These are phyloP conservation scores for Trypoxylus dichotomus DNA, from an alignment of 1,140 invertebrate genomes.

Conservation along the genomic window DNA sequence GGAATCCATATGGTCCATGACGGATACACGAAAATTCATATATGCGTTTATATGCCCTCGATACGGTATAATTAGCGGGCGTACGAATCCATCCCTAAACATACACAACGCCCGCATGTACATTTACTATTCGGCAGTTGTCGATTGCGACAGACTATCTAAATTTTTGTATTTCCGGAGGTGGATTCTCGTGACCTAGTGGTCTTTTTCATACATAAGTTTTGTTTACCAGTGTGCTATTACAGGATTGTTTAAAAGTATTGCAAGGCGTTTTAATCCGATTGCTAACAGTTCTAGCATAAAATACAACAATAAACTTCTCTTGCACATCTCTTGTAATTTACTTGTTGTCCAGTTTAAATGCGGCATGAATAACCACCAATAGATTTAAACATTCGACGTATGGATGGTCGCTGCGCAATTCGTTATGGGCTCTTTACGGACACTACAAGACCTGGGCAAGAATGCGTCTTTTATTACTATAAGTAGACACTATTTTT, in stretches of 20 bases:
- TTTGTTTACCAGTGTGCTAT: background rate
- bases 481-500: no score
- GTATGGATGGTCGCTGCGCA: no score
- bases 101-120: background rate
- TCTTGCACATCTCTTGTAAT: no score
- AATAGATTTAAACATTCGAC: no score
- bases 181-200: constrained; percentile 5
- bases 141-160: background rate
- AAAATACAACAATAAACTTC: no score
- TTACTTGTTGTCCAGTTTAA: no score
- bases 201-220: background rate
- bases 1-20: constrained; percentile 11
- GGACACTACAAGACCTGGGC: no score
- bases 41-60: constrained; percentile 19
- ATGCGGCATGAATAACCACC: no score
- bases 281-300: no score
- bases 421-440: no score
- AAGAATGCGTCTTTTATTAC: no score
- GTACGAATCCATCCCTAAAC: constrained; percentile 20
- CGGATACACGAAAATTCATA: constrained; percentile 17
- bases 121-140: constrained; percentile 19
- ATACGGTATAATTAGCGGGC: constrained; percentile 21
- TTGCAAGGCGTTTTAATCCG: no score
- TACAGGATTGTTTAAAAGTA: background rate
- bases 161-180: constrained; percentile 23